phyloP scores from a whole-genome alignment of 2,113 vertebrate species.

The Falco punctatus region DNA sequence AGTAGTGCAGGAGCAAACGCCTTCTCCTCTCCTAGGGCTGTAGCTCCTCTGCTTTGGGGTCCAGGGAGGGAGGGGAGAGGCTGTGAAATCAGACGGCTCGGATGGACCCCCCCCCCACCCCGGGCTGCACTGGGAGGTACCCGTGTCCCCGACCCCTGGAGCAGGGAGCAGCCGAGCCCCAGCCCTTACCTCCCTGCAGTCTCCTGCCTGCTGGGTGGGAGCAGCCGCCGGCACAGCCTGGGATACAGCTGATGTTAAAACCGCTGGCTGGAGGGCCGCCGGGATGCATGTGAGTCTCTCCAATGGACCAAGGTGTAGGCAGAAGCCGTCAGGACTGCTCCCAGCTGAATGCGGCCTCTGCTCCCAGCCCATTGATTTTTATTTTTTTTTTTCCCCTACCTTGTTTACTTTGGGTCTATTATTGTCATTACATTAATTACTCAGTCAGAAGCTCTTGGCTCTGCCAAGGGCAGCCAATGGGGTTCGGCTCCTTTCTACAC shows the following conservation, averaged over 20 bases:
- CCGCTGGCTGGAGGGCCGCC: neutral
- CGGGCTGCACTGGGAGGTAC: neutral
- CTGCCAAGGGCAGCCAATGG: constrained; percentile 60
- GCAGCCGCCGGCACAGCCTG: neutral
- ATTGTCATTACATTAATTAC: constrained; percentile 73
- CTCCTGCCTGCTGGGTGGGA: neutral
- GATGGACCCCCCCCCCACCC: neutral
- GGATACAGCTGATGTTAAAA: neutral
- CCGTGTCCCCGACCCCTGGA: neutral
- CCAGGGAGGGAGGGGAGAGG: neutral
- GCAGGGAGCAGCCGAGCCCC: neutral
- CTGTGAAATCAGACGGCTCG: neutral
- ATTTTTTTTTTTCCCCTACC: neutral
- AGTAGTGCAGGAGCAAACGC: neutral
- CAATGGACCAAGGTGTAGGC: neutral
- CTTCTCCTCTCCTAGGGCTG: neutral
- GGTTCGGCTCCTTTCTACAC: constrained; percentile 21
- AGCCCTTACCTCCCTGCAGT: constrained; percentile 52
- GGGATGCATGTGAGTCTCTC: neutral
- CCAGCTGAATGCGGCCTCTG: constrained; percentile 13
- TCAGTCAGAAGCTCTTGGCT: constrained; percentile 39
- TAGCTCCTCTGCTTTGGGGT: neutral
- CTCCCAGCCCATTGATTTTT: constrained; percentile 64
- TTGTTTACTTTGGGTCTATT: constrained; percentile 72
- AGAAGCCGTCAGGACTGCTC: neutral